Conservation (phyloP, 2,797 vertebrate genomes). For the Simalia tracyae region DNA sequence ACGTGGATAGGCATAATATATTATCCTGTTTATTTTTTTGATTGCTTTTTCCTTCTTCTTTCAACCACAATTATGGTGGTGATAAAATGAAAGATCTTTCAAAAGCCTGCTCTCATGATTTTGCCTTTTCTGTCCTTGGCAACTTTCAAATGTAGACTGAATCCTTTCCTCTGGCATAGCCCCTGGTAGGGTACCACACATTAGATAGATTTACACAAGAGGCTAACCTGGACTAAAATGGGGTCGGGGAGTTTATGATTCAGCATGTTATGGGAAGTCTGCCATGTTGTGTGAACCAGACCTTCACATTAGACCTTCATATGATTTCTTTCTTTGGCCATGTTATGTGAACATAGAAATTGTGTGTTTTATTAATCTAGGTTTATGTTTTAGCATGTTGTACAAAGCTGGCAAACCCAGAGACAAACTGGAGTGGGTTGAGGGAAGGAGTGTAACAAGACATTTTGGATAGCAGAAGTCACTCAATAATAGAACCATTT, state of each 20-base stretch:
- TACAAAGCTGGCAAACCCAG: background rate
- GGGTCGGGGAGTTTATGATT: background rate
- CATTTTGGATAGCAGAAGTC: background rate
- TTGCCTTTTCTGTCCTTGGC: slow-evolving; percentile 15
- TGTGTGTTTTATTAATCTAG: background rate
- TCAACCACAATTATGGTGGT: slow-evolving; percentile 41
- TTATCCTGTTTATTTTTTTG: slow-evolving; percentile 53
- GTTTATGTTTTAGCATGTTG: background rate
- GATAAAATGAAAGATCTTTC: background rate
- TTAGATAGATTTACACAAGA: background rate
- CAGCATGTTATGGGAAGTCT: background rate
- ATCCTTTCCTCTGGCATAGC: background rate
- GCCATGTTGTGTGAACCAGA: background rate
- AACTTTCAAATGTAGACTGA: background rate
- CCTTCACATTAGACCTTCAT: background rate
- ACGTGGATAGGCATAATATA: slow-evolving; percentile 26
- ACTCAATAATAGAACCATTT: background rate
- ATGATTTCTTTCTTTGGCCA: background rate
- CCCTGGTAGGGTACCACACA: too few relatives aligned
- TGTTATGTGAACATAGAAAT: background rate
- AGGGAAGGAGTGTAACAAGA: background rate
- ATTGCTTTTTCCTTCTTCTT: slow-evolving; percentile 36
- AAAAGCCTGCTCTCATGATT: slow-evolving; percentile 43
- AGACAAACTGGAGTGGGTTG: background rate
- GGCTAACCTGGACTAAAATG: background rate